Conservation (phyloP, 1,140 invertebrate species). For the Maconellicoccus hirsutus region DNA sequence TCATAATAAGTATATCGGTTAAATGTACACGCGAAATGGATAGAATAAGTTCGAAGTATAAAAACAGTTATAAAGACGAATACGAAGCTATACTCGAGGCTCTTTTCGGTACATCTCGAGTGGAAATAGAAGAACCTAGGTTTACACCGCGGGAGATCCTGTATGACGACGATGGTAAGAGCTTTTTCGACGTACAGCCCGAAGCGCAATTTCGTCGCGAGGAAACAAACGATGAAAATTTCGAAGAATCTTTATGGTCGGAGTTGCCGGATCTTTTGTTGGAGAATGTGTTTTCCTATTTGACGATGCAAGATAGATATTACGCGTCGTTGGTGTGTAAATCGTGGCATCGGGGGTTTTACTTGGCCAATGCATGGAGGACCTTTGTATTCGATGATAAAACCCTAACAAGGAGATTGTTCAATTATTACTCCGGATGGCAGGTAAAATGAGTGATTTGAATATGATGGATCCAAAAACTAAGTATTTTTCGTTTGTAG, state of each 20-base stretch:
- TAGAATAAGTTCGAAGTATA: not conserved
- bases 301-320: constrained; percentile 50
- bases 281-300: constrained; percentile 61
- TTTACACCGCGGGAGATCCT: not conserved
- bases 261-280: constrained; percentile 60
- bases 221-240: not conserved
- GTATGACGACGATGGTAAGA: not conserved
- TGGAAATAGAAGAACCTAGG: not conserved
- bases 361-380: constrained; percentile 60
- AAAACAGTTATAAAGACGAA: constrained; percentile 13
- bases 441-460: constrained; percentile 41
- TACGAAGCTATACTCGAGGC: not conserved
- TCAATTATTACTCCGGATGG: constrained; percentile 74
- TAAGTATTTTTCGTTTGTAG: constrained; percentile 31
- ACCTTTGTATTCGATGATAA: constrained; percentile 58
- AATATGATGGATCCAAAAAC: not conserved
- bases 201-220: not conserved
- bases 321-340: constrained; percentile 59
- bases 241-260: constrained; percentile 41
- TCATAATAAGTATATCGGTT: not conserved
- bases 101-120: not conserved
- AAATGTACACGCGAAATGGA: not conserved
- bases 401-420: constrained; percentile 59
- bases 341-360: constrained; percentile 58
- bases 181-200: constrained; percentile 1